Evolutionary conservation across 2,113 vertebrate species (phyloP).

Genomic region (Clarias gariepinus): DNA sequence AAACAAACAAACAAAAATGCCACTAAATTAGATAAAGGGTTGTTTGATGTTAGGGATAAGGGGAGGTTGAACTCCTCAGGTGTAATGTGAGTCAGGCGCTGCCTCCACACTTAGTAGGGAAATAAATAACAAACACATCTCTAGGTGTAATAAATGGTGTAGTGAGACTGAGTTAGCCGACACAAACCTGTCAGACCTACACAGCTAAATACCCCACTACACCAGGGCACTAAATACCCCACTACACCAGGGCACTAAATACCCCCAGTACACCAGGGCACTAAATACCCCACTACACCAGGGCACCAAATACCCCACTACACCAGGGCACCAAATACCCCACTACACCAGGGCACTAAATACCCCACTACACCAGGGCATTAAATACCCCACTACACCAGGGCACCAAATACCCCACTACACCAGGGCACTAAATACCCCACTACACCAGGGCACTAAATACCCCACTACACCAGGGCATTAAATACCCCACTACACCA

Average conservation of each 20-base stretch:
- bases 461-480: too few relatives aligned
- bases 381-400: background rate
- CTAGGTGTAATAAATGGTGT: background rate
- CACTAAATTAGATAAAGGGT: too few relatives aligned
- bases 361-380: too few relatives aligned
- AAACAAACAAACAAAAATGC: too few relatives aligned
- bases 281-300: background rate
- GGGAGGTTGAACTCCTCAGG: too few relatives aligned
- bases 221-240: background rate
- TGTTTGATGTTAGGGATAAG: too few relatives aligned
- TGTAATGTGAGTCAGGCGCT: background rate
- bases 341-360: background rate
- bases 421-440: background rate
- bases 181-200: background rate
- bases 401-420: background rate
- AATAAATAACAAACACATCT: background rate
- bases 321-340: too few relatives aligned
- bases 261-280: background rate
- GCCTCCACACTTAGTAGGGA: background rate
- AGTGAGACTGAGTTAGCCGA: background rate
- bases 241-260: background rate
- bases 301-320: too few relatives aligned
- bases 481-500: background rate
- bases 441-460: background rate
- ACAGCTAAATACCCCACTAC: background rate